Evolutionary conservation across 2,113 vertebrate genomes (phyloP), one percentile per base, ranked within the genome.

Genomic region (Xenotilapia flavipinnis): DNA sequence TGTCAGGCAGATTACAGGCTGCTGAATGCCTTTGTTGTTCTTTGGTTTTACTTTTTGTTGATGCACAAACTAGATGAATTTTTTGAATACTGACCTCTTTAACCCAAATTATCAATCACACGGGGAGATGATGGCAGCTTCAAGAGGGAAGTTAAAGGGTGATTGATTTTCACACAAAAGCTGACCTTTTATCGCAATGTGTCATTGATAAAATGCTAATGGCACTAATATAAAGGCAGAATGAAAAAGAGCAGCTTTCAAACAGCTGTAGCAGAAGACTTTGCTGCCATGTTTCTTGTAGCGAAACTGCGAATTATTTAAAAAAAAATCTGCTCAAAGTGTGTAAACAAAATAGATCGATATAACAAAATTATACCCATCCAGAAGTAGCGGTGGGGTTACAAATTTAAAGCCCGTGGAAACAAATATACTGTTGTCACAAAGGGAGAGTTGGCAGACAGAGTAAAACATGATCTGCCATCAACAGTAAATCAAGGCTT

Each of bases 161-260:
- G 90, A 92, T 90, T 86, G 86, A 91, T 94, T 89, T 84, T 82
- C 40, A 85, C 80, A 91, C 86, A 93, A 90, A 93, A 86, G 80
- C 40, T 91, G 87, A 91, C 92, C 90, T 92, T 94, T 91, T 58
- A 47, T 82, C 60, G 75, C 84, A 53, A 23, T 79, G 68, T 4
- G 4, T 87, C 68, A 85, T 87, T 91, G 90, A 93, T 91, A 87
- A 93, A 94, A 91, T 88, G 80, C 80, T 89, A 93, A 94, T 91
- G 65, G 88, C 17, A 75, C 70, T 19, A 62, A 73, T 60, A 75
- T 62, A 82, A 7, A 28, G 31, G 23, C 82, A 80, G 80, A 88
- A 90, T 89, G 33, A 89, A 75, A 87, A 84, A 86, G 33, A 81
- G 53, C 55, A 60, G 60, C 58, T 79, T 86, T 85, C 49, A 83